phyloP scores from a whole-genome alignment of 2,113 vertebrate genomes.

The Sphyrna mokarran region DNA sequence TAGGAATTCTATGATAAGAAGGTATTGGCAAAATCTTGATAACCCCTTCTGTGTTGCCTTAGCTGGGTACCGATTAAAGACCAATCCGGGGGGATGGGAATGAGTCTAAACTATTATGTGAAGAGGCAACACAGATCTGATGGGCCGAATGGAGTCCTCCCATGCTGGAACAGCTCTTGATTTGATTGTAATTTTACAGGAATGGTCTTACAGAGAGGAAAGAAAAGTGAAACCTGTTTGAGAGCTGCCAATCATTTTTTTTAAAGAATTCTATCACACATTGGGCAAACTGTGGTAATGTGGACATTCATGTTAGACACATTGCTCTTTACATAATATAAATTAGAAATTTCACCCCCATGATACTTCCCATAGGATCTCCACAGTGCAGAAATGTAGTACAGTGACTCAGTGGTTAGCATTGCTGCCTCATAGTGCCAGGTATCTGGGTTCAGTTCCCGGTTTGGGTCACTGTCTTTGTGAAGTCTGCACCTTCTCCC shows the following conservation, averaged over 20 bases:
- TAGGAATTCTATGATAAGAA: too few relatives aligned
- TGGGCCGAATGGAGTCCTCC: neutral
- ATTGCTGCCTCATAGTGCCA: too few relatives aligned
- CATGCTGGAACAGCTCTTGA: neutral
- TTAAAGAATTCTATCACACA: neutral
- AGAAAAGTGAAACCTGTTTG: neutral
- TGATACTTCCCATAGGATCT: neutral
- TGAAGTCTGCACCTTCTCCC: too few relatives aligned
- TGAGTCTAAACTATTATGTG: neutral
- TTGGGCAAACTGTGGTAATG: neutral
- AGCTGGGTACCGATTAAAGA: neutral
- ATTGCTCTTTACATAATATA: neutral
- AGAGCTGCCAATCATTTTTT: neutral
- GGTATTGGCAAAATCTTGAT: neutral
- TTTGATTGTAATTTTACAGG: neutral
- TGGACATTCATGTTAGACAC: neutral
- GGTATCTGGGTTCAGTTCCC: too few relatives aligned
- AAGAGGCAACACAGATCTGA: neutral
- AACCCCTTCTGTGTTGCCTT: neutral
- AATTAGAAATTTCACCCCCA: neutral
- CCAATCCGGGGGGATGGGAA: neutral
- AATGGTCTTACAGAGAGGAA: neutral
- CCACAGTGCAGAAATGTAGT: too few relatives aligned
- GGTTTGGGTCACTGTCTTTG: too few relatives aligned
- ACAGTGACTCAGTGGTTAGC: too few relatives aligned